phyloP scores from a whole-genome alignment of 2,113 vertebrate species.

The Hemicordylus capensis region DNA sequence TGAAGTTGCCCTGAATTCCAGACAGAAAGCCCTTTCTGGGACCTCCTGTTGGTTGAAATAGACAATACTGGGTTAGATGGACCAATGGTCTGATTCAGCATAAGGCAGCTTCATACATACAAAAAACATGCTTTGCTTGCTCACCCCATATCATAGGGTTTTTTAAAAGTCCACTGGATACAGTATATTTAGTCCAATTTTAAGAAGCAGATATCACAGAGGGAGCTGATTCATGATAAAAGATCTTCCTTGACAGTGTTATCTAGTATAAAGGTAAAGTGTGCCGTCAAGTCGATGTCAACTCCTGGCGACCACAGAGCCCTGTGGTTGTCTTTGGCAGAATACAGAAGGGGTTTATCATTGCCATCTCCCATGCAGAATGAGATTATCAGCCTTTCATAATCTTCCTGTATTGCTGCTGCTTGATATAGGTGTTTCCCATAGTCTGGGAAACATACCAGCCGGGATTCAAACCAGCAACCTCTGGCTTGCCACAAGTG shows the following conservation, averaged over 20 bases:
- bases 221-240: not conserved
- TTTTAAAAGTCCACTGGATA: not conserved
- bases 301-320: too few species aligned
- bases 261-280: too few species aligned
- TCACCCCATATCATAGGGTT: not conserved
- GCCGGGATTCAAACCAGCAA: too few species aligned
- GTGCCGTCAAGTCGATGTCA: too few species aligned
- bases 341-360: too few species aligned
- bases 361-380: too few species aligned
- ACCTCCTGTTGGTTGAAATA: not conserved
- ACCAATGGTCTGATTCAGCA: not conserved
- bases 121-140: not conserved
- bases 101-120: not conserved
- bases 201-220: not conserved
- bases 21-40: not conserved
- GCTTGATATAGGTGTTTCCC: too few species aligned
- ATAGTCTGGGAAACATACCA: too few species aligned
- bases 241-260: not conserved
- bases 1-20: not conserved
- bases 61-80: not conserved
- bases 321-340: too few species aligned
- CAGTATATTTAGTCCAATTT: not conserved
- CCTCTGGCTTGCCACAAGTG: too few species aligned
- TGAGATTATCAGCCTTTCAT: too few species aligned
- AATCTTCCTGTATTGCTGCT: too few species aligned